Percentiles rank a stretch among this genome's conserved stretches.
These are phyloP conservation scores for Aplodontia rufa DNA, from an alignment of 2,113 vertebrate genomes.

Conservation along the genomic window DNA sequence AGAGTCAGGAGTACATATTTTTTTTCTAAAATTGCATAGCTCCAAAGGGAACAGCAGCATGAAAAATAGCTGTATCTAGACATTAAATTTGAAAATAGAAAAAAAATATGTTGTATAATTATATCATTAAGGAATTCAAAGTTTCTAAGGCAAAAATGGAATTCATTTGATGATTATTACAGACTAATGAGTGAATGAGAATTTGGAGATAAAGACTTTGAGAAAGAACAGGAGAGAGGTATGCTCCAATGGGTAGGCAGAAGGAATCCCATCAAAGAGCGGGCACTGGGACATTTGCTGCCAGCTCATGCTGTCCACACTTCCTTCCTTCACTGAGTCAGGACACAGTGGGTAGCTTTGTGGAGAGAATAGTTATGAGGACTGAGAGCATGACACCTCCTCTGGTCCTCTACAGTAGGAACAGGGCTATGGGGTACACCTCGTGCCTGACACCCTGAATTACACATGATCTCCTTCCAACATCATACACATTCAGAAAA, in stretches of 20 bases:
- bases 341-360: neutral
- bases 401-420: neutral
- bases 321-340: neutral
- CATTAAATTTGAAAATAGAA: neutral
- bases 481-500: neutral
- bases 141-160: neutral
- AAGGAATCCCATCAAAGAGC: neutral
- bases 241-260: neutral
- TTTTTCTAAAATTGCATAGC: neutral
- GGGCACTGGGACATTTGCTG: neutral
- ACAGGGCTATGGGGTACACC: accelerated
- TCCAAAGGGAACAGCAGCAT: neutral
- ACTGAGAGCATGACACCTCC: no score
- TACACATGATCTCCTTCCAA: neutral
- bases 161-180: neutral
- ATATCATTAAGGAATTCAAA: neutral
- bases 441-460: neutral
- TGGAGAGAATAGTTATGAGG: neutral
- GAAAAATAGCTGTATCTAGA: neutral
- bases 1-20: neutral
- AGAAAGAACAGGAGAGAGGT: neutral
- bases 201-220: neutral
- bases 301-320: neutral
- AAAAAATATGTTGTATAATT: neutral
- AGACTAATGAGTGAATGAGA: neutral